Base-by-base conservation (phyloP, 2,797 vertebrate genomes). In the Corythornis leucogaster region DNA sequence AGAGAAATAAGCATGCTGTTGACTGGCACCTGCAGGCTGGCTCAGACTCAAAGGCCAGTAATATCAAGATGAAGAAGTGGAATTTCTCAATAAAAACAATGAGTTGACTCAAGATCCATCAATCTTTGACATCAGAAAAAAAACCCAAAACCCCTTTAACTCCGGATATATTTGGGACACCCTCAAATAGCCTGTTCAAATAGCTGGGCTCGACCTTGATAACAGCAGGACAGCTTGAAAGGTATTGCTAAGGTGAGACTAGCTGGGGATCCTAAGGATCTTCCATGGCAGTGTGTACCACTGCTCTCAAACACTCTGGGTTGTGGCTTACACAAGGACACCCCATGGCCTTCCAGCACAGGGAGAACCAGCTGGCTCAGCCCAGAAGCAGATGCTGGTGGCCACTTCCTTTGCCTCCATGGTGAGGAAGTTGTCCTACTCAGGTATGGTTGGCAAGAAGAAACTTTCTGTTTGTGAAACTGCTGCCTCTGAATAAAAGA, bases 341-440 rank as follows among this genome's bases (percentile, higher is more conserved):
- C 43, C 18, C 46, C 1, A 1, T 7, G 35, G 21, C 42, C 38
- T 62, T 38, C 35, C 0, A 0, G 31, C 51, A 20, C 4, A 1
- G 45, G 7, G 8, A 78, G 18, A 68, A 59, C 35, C 26, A 63
- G 26, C 50, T 78, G 38, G 38, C n/a, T 26, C 1, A 1, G 11
- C 33, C 9, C 16, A 67, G 50, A 71, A 73, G 46, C 11, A 63
- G 48, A 55, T 38, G 25, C 18, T 8, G 43, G 51, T 4, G 48
- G 46, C 10, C 0, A 0, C 33, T 20, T 59, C 55, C 48, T 66
- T 25, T 25, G 33, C 35, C 35, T 67, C 59, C 4, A 12, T 24
- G 35, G 30, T 33, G 6, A 54, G 22, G 6, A 75, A 45, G 9
- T 68, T 12, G 48, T 31, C 26, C 69, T 71, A 8, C 64, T 68